Conservation (phyloP, 1,140 invertebrate species). For the Notospermus geniculatus region DNA sequence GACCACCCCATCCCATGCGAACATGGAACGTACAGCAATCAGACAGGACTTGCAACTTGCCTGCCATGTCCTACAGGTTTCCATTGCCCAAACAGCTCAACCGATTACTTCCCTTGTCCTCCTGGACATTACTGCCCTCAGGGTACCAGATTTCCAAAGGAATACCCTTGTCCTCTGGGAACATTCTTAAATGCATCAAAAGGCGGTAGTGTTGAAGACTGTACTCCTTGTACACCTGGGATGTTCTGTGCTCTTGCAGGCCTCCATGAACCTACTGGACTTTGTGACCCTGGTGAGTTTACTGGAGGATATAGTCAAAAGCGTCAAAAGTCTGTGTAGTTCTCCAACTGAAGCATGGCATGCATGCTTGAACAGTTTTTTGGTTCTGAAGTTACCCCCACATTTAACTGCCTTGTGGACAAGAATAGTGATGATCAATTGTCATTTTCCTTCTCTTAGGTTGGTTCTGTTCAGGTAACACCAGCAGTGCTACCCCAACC, state of each 20-base stretch:
- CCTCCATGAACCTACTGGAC: conserved; percentile 31
- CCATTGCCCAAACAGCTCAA: conserved; percentile 30
- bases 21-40: conserved; percentile 21
- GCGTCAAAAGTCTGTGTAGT: too few relatives aligned
- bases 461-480: conserved; percentile 13
- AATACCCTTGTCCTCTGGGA: conserved; percentile 42
- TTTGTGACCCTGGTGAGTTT: conserved; percentile 38
- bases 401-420: too few relatives aligned
- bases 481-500: conserved; percentile 15
- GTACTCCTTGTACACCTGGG: conserved; percentile 41
- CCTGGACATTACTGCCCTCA: conserved; percentile 45
- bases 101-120: conserved; percentile 34
- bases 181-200: conserved; percentile 44
- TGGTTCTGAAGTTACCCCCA: too few relatives aligned
- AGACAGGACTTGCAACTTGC: conserved; percentile 17
- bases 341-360: too few relatives aligned
- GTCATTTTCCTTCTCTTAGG: too few relatives aligned
- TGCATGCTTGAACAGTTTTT: too few relatives aligned
- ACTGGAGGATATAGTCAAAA: too few relatives aligned
- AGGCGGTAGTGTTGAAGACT: conserved; percentile 27
- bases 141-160: conserved; percentile 30
- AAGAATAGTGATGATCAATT: too few relatives aligned
- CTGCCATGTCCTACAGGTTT: conserved; percentile 19
- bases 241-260: conserved; percentile 38
- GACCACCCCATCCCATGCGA: conserved; percentile 15